Percentiles rank a stretch among this genome's conserved stretches.
phyloP scores from a whole-genome alignment of 2,797 vertebrate genomes.

The Clarias pachynema region DNA sequence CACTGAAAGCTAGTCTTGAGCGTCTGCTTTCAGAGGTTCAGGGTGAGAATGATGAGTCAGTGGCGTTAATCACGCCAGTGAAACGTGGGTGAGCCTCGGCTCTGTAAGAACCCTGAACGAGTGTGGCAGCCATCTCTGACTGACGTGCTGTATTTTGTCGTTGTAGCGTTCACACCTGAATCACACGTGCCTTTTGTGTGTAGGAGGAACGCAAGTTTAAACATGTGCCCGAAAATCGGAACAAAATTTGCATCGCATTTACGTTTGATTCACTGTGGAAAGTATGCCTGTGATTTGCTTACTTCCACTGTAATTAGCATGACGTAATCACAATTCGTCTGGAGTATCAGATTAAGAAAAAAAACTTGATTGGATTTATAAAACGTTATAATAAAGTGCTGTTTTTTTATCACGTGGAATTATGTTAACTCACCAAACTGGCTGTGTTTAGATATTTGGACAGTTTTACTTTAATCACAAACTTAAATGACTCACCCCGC shows the following conservation, averaged over 20 bases:
- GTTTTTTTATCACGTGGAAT: background rate
- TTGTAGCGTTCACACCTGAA: slow-evolving; percentile 19
- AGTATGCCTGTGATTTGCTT: background rate
- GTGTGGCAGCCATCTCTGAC: background rate
- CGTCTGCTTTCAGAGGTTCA: slow-evolving; percentile 49
- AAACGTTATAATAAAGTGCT: background rate
- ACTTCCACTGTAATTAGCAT: background rate
- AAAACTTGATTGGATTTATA: too few relatives aligned
- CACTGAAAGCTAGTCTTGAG: slow-evolving; percentile 19
- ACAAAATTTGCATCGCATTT: background rate
- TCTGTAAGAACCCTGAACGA: slow-evolving; percentile 7
- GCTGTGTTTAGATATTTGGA: background rate
- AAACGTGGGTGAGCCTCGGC: slow-evolving; percentile 54
- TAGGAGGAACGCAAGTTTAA: background rate
- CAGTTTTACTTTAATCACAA: background rate
- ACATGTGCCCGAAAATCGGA: background rate
- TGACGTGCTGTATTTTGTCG: background rate
- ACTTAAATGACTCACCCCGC: background rate
- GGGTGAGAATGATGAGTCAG: slow-evolving; percentile 54
- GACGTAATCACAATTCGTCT: background rate
- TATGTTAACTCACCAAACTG: background rate
- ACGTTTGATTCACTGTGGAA: background rate
- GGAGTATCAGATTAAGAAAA: background rate
- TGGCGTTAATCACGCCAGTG: slow-evolving; percentile 48
- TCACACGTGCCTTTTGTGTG: background rate